These are phyloP conservation scores for Eptatretus burgeri DNA, from an alignment of 2,113 vertebrate genomes.

Conservation along the genomic window DNA sequence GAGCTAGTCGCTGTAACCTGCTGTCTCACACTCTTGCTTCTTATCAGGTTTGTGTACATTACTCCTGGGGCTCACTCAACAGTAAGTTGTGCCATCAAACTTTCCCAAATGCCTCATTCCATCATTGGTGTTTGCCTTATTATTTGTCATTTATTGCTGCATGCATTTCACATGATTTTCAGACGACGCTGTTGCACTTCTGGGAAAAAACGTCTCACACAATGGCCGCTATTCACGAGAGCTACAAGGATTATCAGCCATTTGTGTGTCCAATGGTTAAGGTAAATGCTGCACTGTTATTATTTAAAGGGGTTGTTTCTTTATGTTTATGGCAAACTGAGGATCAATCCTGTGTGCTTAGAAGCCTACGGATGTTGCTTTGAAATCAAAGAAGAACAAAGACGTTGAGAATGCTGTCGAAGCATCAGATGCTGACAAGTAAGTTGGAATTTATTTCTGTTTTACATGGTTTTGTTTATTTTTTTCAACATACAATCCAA, in stretches of 20 bases:
- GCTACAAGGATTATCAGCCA: conserved; percentile 19
- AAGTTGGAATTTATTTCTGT: too few species aligned
- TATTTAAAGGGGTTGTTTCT: neutral
- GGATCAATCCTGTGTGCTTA: too few species aligned
- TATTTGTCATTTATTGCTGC: neutral
- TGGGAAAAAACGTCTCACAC: conserved; percentile 33
- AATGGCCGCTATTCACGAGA: conserved; percentile 23
- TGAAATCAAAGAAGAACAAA: too few species aligned
- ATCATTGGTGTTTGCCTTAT: neutral
- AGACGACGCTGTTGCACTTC: conserved; percentile 35
- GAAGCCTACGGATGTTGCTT: too few species aligned
- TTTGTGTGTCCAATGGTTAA: conserved; percentile 27
- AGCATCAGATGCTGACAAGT: too few species aligned
- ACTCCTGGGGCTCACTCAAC: neutral
- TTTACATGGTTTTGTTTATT: too few species aligned
- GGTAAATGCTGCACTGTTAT: conserved; percentile 13
- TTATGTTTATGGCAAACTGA: too few species aligned
- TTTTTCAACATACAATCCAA: too few species aligned
- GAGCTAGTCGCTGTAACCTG: conserved; percentile 36
- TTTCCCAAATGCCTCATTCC: neutral
- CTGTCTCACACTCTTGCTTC: conserved; percentile 32
- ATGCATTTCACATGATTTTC: conserved; percentile 8
- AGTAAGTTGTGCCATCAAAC: neutral
- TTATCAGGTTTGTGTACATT: conserved; percentile 19
- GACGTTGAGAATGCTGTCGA: too few species aligned